Conservation (phyloP, 2,113 vertebrate species). For the Oxygymnocypris stewartii region DNA sequence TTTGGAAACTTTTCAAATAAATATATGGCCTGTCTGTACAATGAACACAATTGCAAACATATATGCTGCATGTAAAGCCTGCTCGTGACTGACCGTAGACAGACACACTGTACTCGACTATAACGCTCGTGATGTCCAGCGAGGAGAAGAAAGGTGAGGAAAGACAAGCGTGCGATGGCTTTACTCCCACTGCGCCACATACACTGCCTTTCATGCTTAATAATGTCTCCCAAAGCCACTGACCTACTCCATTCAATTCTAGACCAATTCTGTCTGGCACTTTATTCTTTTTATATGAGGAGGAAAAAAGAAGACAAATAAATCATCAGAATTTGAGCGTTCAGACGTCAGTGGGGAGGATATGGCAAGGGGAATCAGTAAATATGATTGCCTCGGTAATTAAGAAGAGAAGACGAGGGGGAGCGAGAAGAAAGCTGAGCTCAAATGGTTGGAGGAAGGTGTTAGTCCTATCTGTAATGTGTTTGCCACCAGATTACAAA, state of each 20-base stretch:
- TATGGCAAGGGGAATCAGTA: conserved; percentile 61
- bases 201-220: conserved; percentile 65
- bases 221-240: conserved; percentile 68
- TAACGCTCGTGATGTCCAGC: conserved; percentile 62
- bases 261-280: conserved; percentile 48
- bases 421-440: conserved; percentile 54
- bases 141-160: conserved; percentile 31
- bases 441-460: conserved; percentile 62
- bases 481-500: conserved; percentile 67
- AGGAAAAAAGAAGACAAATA: conserved; percentile 61
- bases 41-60: neutral
- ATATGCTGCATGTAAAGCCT: too few species aligned
- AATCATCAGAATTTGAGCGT: conserved; percentile 68
- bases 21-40: neutral
- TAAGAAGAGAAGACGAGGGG: conserved; percentile 62
- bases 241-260: conserved; percentile 75
- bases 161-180: conserved; percentile 38
- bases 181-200: conserved; percentile 53
- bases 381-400: conserved; percentile 74
- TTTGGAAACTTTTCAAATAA: too few species aligned
- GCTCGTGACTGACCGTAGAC: neutral
- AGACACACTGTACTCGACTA: conserved; percentile 17
- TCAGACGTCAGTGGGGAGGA: conserved; percentile 66
- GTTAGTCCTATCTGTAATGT: conserved; percentile 68
- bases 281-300: conserved; percentile 13